Evolutionary conservation across 2,888 invertebrate species (phyloP), one percentile per base, ranked within the genome.

Genomic region (Choristoneura rosaceana): DNA sequence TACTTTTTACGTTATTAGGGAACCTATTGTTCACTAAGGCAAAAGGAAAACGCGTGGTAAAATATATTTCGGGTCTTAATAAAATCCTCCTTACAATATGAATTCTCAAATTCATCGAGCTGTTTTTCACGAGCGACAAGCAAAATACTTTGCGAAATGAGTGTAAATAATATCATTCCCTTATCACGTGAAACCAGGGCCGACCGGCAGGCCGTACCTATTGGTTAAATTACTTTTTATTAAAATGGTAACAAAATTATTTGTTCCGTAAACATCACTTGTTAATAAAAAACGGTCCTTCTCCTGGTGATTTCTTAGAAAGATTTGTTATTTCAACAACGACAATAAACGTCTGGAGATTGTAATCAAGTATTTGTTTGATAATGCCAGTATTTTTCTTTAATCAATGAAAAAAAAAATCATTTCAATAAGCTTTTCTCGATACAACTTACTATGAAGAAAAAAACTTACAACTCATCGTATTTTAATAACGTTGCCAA

Each of bases 171-270:
- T 59, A 43, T 50, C 9, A 25, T 43, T 17, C 62, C 64, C 71
- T 68, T 71, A 68, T 71, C 71, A 67, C 47, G 63, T 63, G 67
- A 15, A 68, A 58, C 58, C 71, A 67, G 60, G 60, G 41, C 63
- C 58, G 34, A n/a, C n/a, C n/a, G n/a, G n/a, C n/a, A n/a, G n/a
- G n/a, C n/a, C n/a, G n/a, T n/a, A n/a, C n/a, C n/a, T 62, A 67
- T 71, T 71, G 62, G 38, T 55, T 62, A 58, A 62, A 71, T 45
- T 58, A 45, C 38, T 62, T 47, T 67, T 67, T 38, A 67, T 58
- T 25, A 71, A 71, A 62, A 47, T 66, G 61, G 61, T n/a, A 61
- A 61, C 62, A 67, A 62, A 71, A 62, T 60, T 71, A 67, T 67
- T 71, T 71, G 43, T 58, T 52, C 15, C 25, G 67, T 62, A 71